These are phyloP conservation scores for Cinara cedri DNA, from an alignment of 2,888 invertebrate species.

Conservation along the genomic window DNA sequence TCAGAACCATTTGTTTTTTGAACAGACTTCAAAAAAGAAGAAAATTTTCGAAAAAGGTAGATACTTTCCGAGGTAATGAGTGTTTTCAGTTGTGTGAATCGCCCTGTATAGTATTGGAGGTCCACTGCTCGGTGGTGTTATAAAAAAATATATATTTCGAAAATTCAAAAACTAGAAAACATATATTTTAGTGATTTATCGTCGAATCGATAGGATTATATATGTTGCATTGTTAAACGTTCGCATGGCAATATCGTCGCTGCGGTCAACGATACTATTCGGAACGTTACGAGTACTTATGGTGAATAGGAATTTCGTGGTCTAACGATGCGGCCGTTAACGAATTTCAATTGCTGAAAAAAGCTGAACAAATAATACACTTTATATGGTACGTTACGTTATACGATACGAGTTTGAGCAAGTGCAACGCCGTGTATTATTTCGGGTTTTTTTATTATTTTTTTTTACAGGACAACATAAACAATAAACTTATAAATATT, in stretches of 20 bases:
- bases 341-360: not conserved
- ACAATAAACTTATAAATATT: no score
- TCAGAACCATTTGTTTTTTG: no score
- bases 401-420: not conserved
- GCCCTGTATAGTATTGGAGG: no score
- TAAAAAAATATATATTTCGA: no score
- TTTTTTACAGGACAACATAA: not conserved
- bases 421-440: not conserved
- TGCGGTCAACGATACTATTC: slow-evolving; percentile 15
- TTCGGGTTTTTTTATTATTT: not conserved
- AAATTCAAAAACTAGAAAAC: no score
- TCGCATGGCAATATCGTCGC: no score
- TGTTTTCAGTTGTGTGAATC: no score
- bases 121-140: no score
- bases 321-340: not conserved
- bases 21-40: no score
- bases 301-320: not conserved
- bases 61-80: no score
- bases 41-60: no score
- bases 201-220: no score
- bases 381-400: not conserved
- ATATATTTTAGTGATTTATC: slow-evolving; percentile 4
- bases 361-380: not conserved
- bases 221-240: not conserved
- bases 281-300: not conserved